These are phyloP conservation scores for Apaloderma vittatum DNA, from an alignment of 2,113 vertebrate species.

Conservation along the genomic window DNA sequence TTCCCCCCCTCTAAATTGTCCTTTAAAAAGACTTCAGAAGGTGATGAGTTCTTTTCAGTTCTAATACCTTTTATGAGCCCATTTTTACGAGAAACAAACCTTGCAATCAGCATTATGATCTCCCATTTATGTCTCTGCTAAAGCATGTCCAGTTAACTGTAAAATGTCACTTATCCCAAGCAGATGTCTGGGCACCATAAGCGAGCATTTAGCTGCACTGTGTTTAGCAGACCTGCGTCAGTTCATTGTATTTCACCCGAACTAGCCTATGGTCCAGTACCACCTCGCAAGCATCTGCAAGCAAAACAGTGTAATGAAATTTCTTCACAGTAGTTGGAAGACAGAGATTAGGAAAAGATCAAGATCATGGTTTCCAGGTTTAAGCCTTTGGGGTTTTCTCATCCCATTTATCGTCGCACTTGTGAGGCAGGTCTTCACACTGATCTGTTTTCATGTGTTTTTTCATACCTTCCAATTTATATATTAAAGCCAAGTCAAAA, in stretches of 20 bases:
- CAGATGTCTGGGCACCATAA: background rate
- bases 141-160: constrained; percentile 16
- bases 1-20: background rate
- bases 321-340: background rate
- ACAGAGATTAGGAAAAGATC: background rate
- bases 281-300: background rate
- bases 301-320: background rate
- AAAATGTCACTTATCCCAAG: constrained; percentile 10
- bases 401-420: background rate
- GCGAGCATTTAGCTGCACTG: background rate
- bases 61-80: constrained; percentile 42
- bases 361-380: background rate
- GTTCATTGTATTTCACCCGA: background rate
- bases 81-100: constrained; percentile 46
- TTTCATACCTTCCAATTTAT: constrained; percentile 2
- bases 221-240: background rate
- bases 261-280: background rate
- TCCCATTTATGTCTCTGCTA: constrained; percentile 12
- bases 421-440: background rate
- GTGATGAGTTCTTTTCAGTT: background rate
- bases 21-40: background rate
- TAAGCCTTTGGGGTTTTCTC: background rate
- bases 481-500: constrained; percentile 9
- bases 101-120: constrained; percentile 32
- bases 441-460: background rate